These are phyloP conservation scores for Enchytraeus crypticus DNA, from an alignment of 2,888 invertebrate genomes.

Conservation along the genomic window DNA sequence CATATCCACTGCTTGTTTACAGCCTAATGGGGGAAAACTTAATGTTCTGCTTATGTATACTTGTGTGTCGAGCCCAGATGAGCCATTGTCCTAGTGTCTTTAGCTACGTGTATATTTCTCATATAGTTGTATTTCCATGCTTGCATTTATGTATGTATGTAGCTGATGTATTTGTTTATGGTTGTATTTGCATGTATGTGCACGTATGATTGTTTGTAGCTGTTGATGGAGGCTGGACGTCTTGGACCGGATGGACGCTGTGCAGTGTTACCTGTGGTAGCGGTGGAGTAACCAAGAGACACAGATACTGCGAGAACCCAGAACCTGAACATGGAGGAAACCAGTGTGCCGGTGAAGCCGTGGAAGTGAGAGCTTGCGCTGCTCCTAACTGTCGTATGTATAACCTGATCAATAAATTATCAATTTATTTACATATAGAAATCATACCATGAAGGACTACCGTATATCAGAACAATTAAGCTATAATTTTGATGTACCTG, in stretches of 20 bases:
- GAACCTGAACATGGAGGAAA: slow-evolving; percentile 39
- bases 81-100: not conserved
- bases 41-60: too few relatives aligned
- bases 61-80: not conserved
- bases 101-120: too few relatives aligned
- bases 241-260: slow-evolving; percentile 11
- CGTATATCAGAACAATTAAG: too few relatives aligned
- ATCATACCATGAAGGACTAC: too few relatives aligned
- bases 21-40: too few relatives aligned
- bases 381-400: slow-evolving; percentile 11
- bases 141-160: too few relatives aligned
- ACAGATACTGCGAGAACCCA: slow-evolving; percentile 38
- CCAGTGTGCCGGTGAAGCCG: slow-evolving; percentile 34
- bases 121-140: not conserved
- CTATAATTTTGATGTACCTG: too few relatives aligned
- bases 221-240: slow-evolving; percentile 6
- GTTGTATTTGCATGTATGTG: too few relatives aligned
- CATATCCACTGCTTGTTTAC: too few relatives aligned
- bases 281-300: slow-evolving; percentile 7
- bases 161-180: too few relatives aligned
- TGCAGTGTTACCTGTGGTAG: slow-evolving; percentile 9
- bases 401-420: too few relatives aligned
- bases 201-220: not conserved
- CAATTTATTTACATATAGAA: too few relatives aligned
- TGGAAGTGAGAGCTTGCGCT: slow-evolving; percentile 33